Percentiles rank a stretch among this genome's conserved stretches.
These are phyloP conservation scores for Sabellastarte sp. DNA, from an alignment of 2,888 invertebrate genomes.

Conservation along the genomic window DNA sequence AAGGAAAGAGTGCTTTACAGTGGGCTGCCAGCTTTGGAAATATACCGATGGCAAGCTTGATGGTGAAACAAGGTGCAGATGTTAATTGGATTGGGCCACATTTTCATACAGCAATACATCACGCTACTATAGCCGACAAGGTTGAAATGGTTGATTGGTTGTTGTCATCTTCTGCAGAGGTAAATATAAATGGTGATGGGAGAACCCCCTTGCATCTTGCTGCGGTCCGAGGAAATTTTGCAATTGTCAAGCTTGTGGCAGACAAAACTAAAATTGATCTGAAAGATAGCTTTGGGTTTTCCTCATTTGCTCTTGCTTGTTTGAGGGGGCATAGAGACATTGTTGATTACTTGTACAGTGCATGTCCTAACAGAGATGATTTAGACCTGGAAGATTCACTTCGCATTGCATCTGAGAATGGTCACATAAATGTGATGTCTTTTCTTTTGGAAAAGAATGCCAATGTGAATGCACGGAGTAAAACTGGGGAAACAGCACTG, in stretches of 20 bases:
- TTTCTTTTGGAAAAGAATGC: constrained; percentile 18
- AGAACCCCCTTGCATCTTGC: constrained; percentile 25
- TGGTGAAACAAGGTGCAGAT: constrained; percentile 22
- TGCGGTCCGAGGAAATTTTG: constrained; percentile 18
- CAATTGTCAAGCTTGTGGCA: constrained; percentile 18
- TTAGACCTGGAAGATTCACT: constrained; percentile 19
- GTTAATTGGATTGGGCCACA: constrained; percentile 23
- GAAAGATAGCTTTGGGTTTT: constrained; percentile 20
- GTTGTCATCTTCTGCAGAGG: constrained; percentile 17
- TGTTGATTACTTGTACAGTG: constrained; percentile 11
- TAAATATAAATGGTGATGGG: constrained; percentile 21
- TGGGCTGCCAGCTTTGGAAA: constrained; percentile 25
- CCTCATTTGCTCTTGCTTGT: constrained; percentile 23
- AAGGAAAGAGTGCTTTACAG: constrained; percentile 25
- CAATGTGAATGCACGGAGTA: constrained; percentile 19
- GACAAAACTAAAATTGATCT: constrained; percentile 8
- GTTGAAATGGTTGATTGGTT: constrained; percentile 21
- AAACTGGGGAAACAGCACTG: constrained; percentile 17
- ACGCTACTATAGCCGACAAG: constrained; percentile 20
- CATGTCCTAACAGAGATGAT: background rate
- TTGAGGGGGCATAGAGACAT: constrained; percentile 22
- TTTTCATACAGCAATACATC: constrained; percentile 21
- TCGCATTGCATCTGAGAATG: constrained; percentile 19
- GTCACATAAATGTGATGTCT: constrained; percentile 18
- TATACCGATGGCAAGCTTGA: constrained; percentile 14